Conservation (phyloP, 2,888 invertebrate genomes). For the Heteropelma amictum region DNA sequence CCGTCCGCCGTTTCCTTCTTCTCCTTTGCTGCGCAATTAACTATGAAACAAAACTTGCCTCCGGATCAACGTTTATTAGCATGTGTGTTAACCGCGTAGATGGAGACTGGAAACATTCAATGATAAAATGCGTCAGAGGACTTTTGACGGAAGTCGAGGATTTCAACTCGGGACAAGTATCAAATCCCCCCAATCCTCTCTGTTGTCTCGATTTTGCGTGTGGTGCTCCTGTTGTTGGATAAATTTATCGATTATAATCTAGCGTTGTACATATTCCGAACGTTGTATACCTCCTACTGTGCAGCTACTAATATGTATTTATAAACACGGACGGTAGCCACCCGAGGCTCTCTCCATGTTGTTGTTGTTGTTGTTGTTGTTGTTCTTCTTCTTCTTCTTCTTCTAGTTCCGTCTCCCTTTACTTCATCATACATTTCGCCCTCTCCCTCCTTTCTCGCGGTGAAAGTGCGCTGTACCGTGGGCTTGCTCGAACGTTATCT, state of each 20-base stretch:
- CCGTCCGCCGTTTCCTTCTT: background rate
- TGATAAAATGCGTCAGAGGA: constrained; percentile 9
- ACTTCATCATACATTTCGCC: constrained; percentile 15
- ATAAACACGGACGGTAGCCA: constrained; percentile 19
- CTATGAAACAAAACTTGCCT: constrained; percentile 13
- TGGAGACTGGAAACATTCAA: background rate
- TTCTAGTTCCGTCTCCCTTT: constrained; percentile 33
- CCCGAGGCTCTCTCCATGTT: constrained; percentile 5
- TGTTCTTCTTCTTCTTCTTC: too few relatives aligned
- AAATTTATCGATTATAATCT: constrained; percentile 54
- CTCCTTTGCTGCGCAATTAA: constrained; percentile 20
- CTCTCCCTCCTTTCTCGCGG: background rate
- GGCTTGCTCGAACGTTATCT: constrained; percentile 44
- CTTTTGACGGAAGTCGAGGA: constrained; percentile 17
- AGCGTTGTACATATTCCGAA: constrained; percentile 48
- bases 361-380: too few relatives aligned
- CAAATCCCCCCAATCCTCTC: background rate
- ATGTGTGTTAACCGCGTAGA: constrained; percentile 8
- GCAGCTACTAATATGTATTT: background rate
- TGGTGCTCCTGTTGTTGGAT: constrained; percentile 45
- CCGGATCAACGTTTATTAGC: constrained; percentile 10
- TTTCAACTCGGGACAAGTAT: constrained; percentile 11
- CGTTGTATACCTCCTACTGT: constrained; percentile 44
- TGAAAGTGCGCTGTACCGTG: constrained; percentile 38
- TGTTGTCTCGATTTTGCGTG: background rate